These are phyloP conservation scores for Gopherus evgoodei DNA, from an alignment of 2,113 vertebrate genomes.

Conservation along the genomic window DNA sequence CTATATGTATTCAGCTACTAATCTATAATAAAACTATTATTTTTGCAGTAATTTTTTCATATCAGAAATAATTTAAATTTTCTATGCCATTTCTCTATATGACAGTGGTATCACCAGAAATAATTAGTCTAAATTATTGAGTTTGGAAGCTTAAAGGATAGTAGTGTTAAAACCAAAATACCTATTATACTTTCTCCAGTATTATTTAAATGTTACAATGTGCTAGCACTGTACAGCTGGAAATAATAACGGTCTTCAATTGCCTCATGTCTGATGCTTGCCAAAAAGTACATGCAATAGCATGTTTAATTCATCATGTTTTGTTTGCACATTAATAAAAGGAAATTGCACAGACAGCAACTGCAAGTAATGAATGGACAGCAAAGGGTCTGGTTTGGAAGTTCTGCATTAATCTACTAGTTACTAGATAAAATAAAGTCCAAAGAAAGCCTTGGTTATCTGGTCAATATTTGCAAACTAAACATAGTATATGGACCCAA, in stretches of 20 bases:
- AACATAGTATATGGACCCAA: neutral
- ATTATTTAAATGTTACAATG: conserved; percentile 68
- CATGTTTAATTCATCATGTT: conserved; percentile 78
- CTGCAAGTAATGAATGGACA: conserved; percentile 48
- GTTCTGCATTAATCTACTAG: conserved; percentile 29
- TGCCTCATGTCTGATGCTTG: conserved; percentile 75
- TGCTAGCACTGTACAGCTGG: conserved; percentile 58
- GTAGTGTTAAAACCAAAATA: conserved; percentile 53
- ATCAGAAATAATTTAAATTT: conserved; percentile 27
- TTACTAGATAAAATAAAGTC: neutral
- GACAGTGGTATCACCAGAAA: conserved; percentile 16
- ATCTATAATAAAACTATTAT: neutral
- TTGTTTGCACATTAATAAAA: conserved; percentile 79
- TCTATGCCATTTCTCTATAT: neutral
- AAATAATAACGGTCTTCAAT: conserved; percentile 76
- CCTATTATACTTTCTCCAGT: conserved; percentile 56
- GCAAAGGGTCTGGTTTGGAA: conserved; percentile 36
- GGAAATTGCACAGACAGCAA: conserved; percentile 72
- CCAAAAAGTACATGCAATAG: conserved; percentile 71
- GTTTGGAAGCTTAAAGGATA: conserved; percentile 44
- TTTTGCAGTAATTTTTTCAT: neutral
- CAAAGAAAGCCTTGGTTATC: neutral
- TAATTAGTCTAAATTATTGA: conserved; percentile 48
- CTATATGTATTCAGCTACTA: neutral
- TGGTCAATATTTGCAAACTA: conserved; percentile 21